A percentile compares a stretch with the other conserved stretches of the same genome.
Evolutionary conservation across 2,888 invertebrate genomes (phyloP).

Genomic region (Latrodectus hesperus): DNA sequence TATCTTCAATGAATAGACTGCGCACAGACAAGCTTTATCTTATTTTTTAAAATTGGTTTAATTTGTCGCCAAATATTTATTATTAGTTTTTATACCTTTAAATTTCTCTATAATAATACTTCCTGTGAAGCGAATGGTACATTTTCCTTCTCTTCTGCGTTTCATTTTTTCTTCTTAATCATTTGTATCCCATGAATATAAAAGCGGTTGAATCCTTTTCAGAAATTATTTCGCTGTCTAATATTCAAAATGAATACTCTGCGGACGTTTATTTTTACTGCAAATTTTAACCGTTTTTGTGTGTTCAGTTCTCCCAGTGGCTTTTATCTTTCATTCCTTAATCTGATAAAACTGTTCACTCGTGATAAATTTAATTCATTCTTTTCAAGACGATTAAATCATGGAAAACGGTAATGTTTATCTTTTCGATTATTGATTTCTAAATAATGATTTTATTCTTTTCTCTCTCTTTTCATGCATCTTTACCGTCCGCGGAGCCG

Average conservation of each 20-base stretch:
- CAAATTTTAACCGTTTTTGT: neutral
- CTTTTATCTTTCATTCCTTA: constrained; percentile 62
- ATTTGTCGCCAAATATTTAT: no score
- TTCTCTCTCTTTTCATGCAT: constrained; percentile 10
- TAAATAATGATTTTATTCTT: constrained; percentile 19
- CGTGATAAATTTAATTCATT: constrained; percentile 68
- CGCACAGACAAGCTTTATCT: no score
- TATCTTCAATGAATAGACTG: no score
- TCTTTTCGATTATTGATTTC: constrained; percentile 67
- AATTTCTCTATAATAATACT: no score
- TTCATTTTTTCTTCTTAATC: neutral
- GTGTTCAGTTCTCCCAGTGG: neutral
- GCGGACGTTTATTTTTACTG: constrained; percentile 31
- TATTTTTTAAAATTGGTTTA: no score
- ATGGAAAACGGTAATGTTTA: constrained; percentile 59
- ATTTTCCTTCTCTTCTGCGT: neutral
- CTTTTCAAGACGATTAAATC: constrained; percentile 67
- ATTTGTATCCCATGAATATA: neutral
- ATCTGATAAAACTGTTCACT: constrained; percentile 68
- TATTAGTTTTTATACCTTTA: no score
- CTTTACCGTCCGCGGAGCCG: constrained; percentile 7
- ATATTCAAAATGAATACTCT: constrained; percentile 54
- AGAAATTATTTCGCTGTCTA: constrained; percentile 18
- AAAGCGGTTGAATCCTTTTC: neutral
- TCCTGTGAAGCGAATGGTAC: no score